Evolutionary conservation across 1,140 invertebrate genomes (phyloP).

Genomic region (Scaptodrosophila lebanonensis): DNA sequence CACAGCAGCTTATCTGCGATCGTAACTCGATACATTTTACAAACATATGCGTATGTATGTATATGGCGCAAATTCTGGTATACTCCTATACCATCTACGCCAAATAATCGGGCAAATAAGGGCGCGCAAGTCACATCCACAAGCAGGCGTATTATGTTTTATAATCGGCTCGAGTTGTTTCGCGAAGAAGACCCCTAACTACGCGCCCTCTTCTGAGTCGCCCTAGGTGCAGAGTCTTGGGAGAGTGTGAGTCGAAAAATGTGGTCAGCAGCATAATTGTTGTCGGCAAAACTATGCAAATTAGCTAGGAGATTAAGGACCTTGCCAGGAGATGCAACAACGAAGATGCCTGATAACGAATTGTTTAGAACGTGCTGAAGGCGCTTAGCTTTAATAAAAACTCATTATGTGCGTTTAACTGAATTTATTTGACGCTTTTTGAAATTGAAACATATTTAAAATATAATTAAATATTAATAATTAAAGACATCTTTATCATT

Average conservation of each 20-base stretch:
- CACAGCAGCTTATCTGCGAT: slow-evolving; percentile 64
- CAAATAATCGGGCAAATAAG: slow-evolving; percentile 28
- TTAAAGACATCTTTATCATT: no score
- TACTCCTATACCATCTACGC: background rate
- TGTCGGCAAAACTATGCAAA: slow-evolving; percentile 63
- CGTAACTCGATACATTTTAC: slow-evolving; percentile 66
- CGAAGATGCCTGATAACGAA: no score
- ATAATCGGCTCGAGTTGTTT: slow-evolving; percentile 42
- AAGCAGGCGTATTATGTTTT: slow-evolving; percentile 49
- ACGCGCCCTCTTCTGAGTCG: no score
- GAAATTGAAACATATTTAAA: no score
- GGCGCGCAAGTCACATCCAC: slow-evolving; percentile 16
- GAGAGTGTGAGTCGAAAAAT: slow-evolving; percentile 14
- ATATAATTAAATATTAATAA: no score
- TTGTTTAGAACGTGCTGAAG: no score
- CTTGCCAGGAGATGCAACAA: no score
- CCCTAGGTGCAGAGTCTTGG: background rate
- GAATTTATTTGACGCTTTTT: no score
- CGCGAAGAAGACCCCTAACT: background rate
- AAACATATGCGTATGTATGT: slow-evolving; percentile 28
- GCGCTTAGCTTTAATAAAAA: no score
- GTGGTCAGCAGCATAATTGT: slow-evolving; percentile 57
- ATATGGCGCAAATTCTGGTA: slow-evolving; percentile 25
- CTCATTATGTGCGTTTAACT: no score
- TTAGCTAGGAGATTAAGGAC: no score